phyloP scores from a whole-genome alignment of 2,888 invertebrate species.

The Caenorhabditis angaria region DNA sequence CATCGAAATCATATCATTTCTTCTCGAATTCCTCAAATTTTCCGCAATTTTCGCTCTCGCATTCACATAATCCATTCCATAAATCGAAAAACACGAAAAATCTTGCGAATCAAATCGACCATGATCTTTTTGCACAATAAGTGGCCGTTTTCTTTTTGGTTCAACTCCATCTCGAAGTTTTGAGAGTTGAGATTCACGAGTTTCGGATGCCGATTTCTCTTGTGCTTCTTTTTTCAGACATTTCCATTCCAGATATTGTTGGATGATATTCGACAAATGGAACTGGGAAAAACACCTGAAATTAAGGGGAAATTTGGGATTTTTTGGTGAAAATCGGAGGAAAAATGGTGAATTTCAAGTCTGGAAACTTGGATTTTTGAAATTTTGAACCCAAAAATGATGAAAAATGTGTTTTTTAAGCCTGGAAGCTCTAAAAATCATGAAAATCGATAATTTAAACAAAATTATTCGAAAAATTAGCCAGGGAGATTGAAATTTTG shows the following conservation, averaged over 20 bases:
- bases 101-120: constrained; percentile 81
- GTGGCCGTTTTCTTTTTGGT: constrained; percentile 49
- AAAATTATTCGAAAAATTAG: too few species aligned
- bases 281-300: constrained; percentile 71
- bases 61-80: constrained; percentile 80
- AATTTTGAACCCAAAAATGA: too few species aligned
- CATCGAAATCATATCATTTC: constrained; percentile 60
- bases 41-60: constrained; percentile 45
- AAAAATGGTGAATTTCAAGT: too few species aligned
- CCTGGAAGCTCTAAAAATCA: too few species aligned
- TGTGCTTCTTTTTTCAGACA: constrained; percentile 52
- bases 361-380: too few species aligned
- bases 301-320: neutral
- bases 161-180: constrained; percentile 52
- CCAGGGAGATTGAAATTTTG: too few species aligned
- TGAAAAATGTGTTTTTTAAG: too few species aligned
- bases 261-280: constrained; percentile 89
- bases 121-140: constrained; percentile 59
- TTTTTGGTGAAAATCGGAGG: too few species aligned
- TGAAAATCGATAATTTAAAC: too few species aligned
- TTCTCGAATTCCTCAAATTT: constrained; percentile 36
- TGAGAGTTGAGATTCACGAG: constrained; percentile 51
- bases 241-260: constrained; percentile 72
- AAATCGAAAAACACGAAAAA: constrained; percentile 83
- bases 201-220: constrained; percentile 33